These are phyloP conservation scores for Artibeus jamaicensis DNA, from an alignment of 2,797 vertebrate genomes.

Conservation along the genomic window DNA sequence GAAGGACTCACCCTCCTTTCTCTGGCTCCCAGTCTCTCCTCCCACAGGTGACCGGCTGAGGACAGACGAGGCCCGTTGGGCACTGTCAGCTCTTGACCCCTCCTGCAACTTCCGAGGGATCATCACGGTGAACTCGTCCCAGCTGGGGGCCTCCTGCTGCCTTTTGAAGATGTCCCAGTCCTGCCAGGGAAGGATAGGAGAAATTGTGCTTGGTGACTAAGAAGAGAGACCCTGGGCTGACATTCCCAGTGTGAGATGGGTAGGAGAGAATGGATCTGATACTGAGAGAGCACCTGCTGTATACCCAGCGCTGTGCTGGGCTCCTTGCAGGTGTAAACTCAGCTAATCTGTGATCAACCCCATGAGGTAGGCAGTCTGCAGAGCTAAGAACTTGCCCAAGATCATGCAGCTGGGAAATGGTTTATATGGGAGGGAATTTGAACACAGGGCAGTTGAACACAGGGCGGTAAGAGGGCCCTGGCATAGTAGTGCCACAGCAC, in stretches of 20 bases:
- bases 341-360: neutral
- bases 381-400: neutral
- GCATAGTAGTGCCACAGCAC: neutral
- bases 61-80: slow-evolving; percentile 66
- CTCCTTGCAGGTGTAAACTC: neutral
- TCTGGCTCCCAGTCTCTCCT: slow-evolving; percentile 46
- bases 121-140: slow-evolving; percentile 70
- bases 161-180: slow-evolving; percentile 74
- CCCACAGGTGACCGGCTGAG: neutral
- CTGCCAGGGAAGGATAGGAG: slow-evolving; percentile 58
- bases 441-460: neutral
- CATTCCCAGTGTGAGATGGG: rapidly evolving
- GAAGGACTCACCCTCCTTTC: slow-evolving; percentile 66
- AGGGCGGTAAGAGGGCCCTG: neutral
- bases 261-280: neutral
- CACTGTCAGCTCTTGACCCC: slow-evolving; percentile 55
- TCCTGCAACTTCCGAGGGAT: slow-evolving; percentile 72
- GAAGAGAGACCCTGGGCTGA: neutral
- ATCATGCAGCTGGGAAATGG: neutral
- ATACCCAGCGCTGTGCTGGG: neutral
- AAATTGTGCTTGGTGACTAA: neutral
- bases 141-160: slow-evolving; percentile 64
- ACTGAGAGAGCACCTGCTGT: neutral
- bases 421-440: neutral
- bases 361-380: rapidly evolving